phyloP scores from a whole-genome alignment of 64 coral and sea anemone species.

The Porites lutea region DNA sequence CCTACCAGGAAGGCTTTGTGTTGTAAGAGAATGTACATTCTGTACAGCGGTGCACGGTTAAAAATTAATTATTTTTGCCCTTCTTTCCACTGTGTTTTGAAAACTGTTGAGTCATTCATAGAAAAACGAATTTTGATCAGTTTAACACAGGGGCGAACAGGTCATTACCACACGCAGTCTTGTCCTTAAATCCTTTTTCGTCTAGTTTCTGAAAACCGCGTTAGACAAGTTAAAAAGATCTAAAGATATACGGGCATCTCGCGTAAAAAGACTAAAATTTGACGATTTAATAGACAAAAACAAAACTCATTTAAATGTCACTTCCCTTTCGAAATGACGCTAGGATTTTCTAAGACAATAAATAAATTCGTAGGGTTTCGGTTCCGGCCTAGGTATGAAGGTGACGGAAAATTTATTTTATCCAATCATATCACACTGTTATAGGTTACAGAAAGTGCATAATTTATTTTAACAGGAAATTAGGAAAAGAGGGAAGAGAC shows the following conservation, averaged over 20 bases:
- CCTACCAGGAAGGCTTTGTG: background rate
- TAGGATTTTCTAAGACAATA: background rate
- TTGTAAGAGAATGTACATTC: background rate
- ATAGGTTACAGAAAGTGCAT: no score
- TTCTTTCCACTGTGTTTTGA: background rate
- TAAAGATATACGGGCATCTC: background rate
- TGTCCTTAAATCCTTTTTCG: background rate
- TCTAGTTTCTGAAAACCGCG: background rate
- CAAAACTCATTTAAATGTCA: no score
- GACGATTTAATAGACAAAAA: background rate
- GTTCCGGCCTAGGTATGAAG: no score
- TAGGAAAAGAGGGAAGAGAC: no score
- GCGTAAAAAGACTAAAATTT: background rate
- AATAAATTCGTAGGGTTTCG: no score
- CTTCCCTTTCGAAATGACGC: no score
- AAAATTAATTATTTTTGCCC: background rate
- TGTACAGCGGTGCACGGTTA: conserved; percentile 1
- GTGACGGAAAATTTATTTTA: no score
- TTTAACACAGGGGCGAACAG: background rate
- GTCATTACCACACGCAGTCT: background rate
- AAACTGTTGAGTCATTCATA: background rate
- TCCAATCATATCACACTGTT: no score
- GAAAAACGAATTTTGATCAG: background rate
- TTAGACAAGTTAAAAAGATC: no score
- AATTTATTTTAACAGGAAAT: no score